phyloP scores from a whole-genome alignment of 2,113 vertebrate genomes.

The Plecturocebus donacophilus region DNA sequence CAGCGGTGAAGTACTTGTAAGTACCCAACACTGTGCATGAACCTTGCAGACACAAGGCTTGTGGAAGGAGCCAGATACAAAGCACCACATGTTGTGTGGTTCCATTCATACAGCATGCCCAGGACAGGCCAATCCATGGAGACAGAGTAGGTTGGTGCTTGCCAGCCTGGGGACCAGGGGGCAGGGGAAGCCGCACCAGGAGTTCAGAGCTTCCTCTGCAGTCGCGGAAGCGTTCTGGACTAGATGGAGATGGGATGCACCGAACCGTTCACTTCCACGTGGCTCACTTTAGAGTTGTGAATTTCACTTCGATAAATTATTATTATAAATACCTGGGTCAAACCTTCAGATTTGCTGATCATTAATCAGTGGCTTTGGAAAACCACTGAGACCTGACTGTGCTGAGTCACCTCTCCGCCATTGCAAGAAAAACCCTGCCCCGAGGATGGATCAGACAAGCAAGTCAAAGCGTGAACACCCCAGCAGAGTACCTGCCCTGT shows the following conservation, averaged over 20 bases:
- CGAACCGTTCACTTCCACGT: not conserved
- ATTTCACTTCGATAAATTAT: not conserved
- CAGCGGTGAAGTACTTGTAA: too few relatives aligned
- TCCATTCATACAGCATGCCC: not conserved
- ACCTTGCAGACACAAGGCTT: not conserved
- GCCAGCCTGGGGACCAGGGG: not conserved
- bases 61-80: not conserved
- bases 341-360: not conserved
- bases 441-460: not conserved
- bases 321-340: not conserved
- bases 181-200: rapidly evolving
- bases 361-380: not conserved
- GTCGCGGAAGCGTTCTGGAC: too few relatives aligned
- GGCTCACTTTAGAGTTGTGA: not conserved
- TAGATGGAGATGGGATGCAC: too few relatives aligned
- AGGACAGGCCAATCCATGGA: too few relatives aligned
- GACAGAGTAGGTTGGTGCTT: not conserved
- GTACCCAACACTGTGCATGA: rapidly evolving
- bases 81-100: not conserved
- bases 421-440: not conserved
- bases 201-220: not conserved
- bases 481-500: not conserved
- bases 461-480: too few relatives aligned
- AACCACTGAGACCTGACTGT: rapidly evolving
- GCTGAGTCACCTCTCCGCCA: too few relatives aligned